These are phyloP conservation scores for Apogon hyalosoma DNA, from an alignment of 2,797 vertebrate species.

Conservation along the genomic window DNA sequence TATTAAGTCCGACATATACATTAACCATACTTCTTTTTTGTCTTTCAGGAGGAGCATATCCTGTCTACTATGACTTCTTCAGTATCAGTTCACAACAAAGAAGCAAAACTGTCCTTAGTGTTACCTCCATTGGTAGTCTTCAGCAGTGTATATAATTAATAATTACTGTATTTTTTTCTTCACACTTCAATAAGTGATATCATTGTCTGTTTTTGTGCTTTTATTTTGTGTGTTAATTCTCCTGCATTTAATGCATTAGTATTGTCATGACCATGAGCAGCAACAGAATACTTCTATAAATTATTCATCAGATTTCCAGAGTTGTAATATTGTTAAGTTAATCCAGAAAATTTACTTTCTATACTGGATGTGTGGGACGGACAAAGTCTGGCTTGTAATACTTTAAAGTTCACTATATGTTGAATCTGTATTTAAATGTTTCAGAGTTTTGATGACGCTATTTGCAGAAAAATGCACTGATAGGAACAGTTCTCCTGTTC, in stretches of 20 bases:
- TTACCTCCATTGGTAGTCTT: slow-evolving; percentile 49
- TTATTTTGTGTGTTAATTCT: slow-evolving; percentile 61
- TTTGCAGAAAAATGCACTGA: slow-evolving; percentile 71
- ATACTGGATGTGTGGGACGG: slow-evolving; percentile 53
- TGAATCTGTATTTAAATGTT: slow-evolving; percentile 74
- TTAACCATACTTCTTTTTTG: slow-evolving; percentile 20
- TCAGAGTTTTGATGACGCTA: slow-evolving; percentile 57
- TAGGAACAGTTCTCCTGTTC: slow-evolving; percentile 56
- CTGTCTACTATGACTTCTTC: slow-evolving; percentile 38
- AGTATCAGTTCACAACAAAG: slow-evolving; percentile 32
- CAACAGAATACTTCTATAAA: slow-evolving; percentile 69
- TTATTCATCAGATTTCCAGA: slow-evolving; percentile 70
- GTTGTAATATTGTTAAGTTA: slow-evolving; percentile 65
- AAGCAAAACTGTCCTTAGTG: slow-evolving; percentile 38
- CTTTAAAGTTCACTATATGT: slow-evolving; percentile 57
- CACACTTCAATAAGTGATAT: slow-evolving; percentile 49
- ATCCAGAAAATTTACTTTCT: slow-evolving; percentile 57
- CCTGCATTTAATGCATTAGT: slow-evolving; percentile 68
- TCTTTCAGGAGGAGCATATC: slow-evolving; percentile 55
- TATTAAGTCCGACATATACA: not conserved
- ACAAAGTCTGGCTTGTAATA: slow-evolving; percentile 61
- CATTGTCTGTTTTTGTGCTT: slow-evolving; percentile 49
- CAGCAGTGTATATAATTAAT: slow-evolving; percentile 57
- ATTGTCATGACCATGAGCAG: slow-evolving; percentile 37
- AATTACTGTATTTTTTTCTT: slow-evolving; percentile 64